These are phyloP conservation scores for Sabatieria punctata DNA, from an alignment of 2,888 invertebrate genomes.

Conservation along the genomic window DNA sequence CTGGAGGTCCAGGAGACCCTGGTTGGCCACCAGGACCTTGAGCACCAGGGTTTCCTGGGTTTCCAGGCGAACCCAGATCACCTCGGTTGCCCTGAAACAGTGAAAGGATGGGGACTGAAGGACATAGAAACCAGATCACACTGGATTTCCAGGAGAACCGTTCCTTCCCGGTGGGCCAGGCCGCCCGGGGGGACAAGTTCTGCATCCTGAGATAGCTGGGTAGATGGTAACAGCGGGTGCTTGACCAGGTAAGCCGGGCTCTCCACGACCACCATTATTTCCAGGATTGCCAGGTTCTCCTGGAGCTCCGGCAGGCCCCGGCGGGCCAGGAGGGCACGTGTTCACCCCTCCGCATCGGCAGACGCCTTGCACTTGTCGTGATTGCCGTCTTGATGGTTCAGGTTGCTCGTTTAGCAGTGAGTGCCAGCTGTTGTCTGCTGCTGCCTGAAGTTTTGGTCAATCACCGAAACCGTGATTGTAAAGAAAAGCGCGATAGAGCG, in stretches of 20 bases:
- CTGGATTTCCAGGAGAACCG: neutral
- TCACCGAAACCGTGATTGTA: too few species aligned
- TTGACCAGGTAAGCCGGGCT: neutral
- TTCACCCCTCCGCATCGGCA: too few species aligned
- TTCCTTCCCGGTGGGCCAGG: neutral
- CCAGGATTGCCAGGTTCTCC: neutral
- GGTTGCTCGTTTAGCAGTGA: too few species aligned
- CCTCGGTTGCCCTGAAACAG: too few species aligned
- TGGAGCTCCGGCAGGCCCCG: neutral
- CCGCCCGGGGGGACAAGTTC: neutral
- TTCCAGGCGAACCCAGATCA: constrained; percentile 17
- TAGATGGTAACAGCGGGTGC: too few species aligned
- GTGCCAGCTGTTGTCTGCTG: too few species aligned
- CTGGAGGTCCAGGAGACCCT: constrained; percentile 20
- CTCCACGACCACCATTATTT: neutral
- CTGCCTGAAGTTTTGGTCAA: too few species aligned
- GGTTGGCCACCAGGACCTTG: constrained; percentile 19
- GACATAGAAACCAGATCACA: too few species aligned
- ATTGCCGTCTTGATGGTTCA: too few species aligned
- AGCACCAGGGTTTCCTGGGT: constrained; percentile 18
- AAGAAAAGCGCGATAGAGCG: too few species aligned
- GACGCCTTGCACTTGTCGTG: too few species aligned
- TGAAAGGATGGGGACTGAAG: too few species aligned
- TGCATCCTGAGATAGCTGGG: neutral
- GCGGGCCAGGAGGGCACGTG: neutral